These are phyloP conservation scores for Atrina japonica DNA, from an alignment of 2,888 invertebrate genomes.

Conservation along the genomic window DNA sequence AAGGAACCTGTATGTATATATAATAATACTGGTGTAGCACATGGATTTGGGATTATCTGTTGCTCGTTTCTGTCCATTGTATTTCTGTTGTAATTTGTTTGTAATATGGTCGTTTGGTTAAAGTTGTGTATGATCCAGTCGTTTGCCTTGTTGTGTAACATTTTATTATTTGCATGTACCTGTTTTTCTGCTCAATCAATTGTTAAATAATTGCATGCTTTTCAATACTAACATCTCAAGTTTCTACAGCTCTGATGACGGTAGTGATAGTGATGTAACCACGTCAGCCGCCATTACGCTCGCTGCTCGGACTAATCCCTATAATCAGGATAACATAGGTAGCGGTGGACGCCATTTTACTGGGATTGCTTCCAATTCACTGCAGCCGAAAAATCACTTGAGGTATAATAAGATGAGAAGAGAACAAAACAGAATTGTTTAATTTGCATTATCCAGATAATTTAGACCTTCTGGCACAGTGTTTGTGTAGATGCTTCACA, in stretches of 20 bases:
- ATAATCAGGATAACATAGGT: conserved; percentile 34
- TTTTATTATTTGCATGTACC: too few species aligned
- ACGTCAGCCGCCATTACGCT: conserved; percentile 52
- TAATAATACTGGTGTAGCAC: too few species aligned
- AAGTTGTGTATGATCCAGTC: too few species aligned
- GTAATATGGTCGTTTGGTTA: too few species aligned
- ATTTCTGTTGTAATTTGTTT: too few species aligned
- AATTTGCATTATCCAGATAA: not conserved
- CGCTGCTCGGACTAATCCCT: conserved; percentile 58
- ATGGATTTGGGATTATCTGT: too few species aligned
- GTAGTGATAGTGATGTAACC: conserved; percentile 57
- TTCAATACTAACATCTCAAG: conserved; percentile 26
- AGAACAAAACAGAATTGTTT: not conserved
- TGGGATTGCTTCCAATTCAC: conserved; percentile 1
- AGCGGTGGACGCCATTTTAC: conserved; percentile 18
- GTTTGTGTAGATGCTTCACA: too few species aligned
- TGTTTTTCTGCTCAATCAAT: not conserved
- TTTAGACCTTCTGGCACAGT: not conserved
- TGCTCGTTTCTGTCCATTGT: too few species aligned
- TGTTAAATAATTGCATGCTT: conserved; percentile 12
- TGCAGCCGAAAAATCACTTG: conserved; percentile 20
- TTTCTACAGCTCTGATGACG: conserved; percentile 54
- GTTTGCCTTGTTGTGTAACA: too few species aligned
- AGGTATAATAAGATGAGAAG: conserved; percentile 5
- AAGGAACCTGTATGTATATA: too few species aligned